Evolutionary conservation across 2,888 invertebrate species (phyloP), one percentile per base, ranked within the genome.

Genomic region (Clunio marinus): DNA sequence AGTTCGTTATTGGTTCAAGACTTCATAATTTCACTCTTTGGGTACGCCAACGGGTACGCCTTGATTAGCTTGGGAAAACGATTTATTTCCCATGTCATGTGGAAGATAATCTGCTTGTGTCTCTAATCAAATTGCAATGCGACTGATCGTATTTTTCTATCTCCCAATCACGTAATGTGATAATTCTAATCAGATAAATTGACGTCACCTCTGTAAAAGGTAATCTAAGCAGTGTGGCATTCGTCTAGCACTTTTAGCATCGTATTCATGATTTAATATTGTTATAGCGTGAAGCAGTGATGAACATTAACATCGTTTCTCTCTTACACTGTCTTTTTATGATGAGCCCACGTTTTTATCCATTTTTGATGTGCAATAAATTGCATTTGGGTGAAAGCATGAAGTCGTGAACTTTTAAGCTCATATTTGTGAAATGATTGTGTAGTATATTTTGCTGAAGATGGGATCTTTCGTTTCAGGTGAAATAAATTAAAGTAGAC

Each of bases 361-460:
- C 62, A 41, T 41, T 41, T 63, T 63, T 63, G 62, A 63, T 63
- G 25, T 22, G 41, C 41, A 20, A 63, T 63, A 63, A 63, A 63
- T 63, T 63, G 62, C 62, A 63, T 63, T 63, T 41, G 25, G 51
- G 51, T 51, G 51, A 51, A 51, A 51, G 51, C 51, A 51, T 51
- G 22, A 51, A 51, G 4, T 51, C 51, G 22, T 51, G 51, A 51
- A 51, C 51, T 51, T 22, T 51, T n/a, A 22, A 41, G 51, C 22
- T 15, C 10, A 41, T 17, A 8, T 22, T 51, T 51, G n/a, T 20
- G 51, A 51, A n/a, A 8, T 32, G 35, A 32, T 32, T 5, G 35
- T n/a, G 51, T 7, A 15, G 45, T 22, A 22, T n/a, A n/a, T n/a
- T n/a, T n/a, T 32, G 51, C 51, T 22, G 5, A 51, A 51, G n/a